Conservation (phyloP, 1,140 invertebrate genomes). For the Drosophila lini region DNA sequence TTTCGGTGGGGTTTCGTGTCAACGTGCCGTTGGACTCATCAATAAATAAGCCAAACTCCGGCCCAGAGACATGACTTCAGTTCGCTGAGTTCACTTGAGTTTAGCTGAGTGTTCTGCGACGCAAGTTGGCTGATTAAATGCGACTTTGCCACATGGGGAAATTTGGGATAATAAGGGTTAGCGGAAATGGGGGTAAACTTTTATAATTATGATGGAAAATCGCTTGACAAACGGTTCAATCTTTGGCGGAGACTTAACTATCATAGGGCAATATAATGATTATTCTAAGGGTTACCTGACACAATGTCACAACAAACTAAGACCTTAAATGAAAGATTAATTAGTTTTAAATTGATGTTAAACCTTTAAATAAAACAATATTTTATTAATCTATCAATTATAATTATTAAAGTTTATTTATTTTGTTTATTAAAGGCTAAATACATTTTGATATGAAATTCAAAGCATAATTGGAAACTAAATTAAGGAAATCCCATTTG, state of each 20-base stretch:
- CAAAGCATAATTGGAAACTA: background rate
- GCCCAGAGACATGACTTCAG: constrained; percentile 37
- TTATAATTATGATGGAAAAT: constrained; percentile 11
- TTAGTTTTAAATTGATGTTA: too few species aligned
- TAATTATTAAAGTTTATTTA: background rate
- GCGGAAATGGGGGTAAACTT: constrained; percentile 23
- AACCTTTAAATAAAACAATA: too few species aligned
- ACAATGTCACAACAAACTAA: background rate
- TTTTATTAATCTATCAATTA: background rate
- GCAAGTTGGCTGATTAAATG: constrained; percentile 42
- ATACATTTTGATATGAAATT: background rate
- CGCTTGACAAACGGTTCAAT: constrained; percentile 4
- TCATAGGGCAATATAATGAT: background rate
- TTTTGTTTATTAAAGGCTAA: background rate
- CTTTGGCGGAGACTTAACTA: background rate
- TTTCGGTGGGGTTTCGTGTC: constrained; percentile 70
- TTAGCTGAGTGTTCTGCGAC: constrained; percentile 27
- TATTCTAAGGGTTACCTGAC: background rate
- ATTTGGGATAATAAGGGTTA: constrained; percentile 24
- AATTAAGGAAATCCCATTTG: background rate
- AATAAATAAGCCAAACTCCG: constrained; percentile 68
- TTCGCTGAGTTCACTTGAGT: constrained; percentile 2
- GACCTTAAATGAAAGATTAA: background rate
- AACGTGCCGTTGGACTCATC: constrained; percentile 70
- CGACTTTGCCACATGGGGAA: constrained; percentile 32